Evolutionary conservation across 2,797 vertebrate species (phyloP).

Genomic region (Crenichthys baileyi): DNA sequence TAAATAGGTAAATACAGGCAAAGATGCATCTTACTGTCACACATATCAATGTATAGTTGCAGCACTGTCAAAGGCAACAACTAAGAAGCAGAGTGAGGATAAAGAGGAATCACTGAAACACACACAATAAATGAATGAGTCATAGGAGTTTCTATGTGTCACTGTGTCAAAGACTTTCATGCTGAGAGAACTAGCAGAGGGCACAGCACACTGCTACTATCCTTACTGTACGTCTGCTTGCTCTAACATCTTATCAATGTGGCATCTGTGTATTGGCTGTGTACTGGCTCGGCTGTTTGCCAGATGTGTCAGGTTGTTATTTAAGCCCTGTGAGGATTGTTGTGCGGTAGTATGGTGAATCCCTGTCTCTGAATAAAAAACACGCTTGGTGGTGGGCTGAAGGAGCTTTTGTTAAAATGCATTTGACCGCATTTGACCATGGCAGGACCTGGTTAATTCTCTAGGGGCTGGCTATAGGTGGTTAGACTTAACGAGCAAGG

Average conservation of each 20-base stretch:
- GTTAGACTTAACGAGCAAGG: slow-evolving; percentile 71
- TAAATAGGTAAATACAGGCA: slow-evolving; percentile 3
- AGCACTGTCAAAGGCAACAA: slow-evolving; percentile 21
- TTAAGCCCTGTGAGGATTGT: slow-evolving; percentile 47
- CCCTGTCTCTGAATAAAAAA: slow-evolving; percentile 30
- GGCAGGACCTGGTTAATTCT: slow-evolving; percentile 62
- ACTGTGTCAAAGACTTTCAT: slow-evolving; percentile 65
- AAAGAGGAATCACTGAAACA: neutral
- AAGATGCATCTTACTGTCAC: slow-evolving; percentile 6
- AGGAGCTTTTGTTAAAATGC: slow-evolving; percentile 57
- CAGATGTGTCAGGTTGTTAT: slow-evolving; percentile 67
- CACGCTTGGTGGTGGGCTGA: slow-evolving; percentile 34
- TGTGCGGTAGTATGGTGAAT: slow-evolving; percentile 38
- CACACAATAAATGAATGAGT: slow-evolving; percentile 44
- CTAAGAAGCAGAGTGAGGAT: slow-evolving; percentile 8
- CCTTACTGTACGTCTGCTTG: slow-evolving; percentile 51
- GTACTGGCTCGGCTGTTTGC: slow-evolving; percentile 43
- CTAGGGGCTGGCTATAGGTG: slow-evolving; percentile 66
- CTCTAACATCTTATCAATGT: slow-evolving; percentile 33
- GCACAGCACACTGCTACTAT: slow-evolving; percentile 30
- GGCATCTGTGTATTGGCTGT: slow-evolving; percentile 23
- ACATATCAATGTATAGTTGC: slow-evolving; percentile 15
- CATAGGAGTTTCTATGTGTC: slow-evolving; percentile 63
- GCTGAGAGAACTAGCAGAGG: slow-evolving; percentile 51
- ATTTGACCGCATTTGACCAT: slow-evolving; percentile 71